Percentiles rank a stretch among this genome's conserved stretches.
These are phyloP conservation scores for Drosophila merina DNA, from an alignment of 2,888 invertebrate species.

Conservation along the genomic window DNA sequence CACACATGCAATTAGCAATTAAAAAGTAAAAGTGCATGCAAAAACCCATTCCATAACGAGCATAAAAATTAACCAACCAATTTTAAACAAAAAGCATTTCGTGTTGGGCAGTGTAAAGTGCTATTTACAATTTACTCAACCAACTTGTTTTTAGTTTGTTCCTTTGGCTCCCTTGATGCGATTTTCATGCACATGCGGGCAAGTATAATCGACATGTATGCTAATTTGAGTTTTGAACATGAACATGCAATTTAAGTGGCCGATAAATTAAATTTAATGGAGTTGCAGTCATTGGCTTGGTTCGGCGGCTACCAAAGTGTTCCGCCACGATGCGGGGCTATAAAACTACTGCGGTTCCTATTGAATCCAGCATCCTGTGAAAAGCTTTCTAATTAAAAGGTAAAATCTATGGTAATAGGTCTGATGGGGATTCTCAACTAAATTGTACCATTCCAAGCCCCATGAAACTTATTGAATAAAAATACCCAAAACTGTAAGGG, in stretches of 20 bases:
- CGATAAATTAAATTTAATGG: slow-evolving; percentile 51
- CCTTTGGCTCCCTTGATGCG: slow-evolving; percentile 19
- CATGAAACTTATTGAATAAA: too few relatives aligned
- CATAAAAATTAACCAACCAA: slow-evolving; percentile 57
- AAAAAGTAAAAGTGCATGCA: slow-evolving; percentile 55
- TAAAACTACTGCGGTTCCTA: background rate
- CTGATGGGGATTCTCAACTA: too few relatives aligned
- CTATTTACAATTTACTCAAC: slow-evolving; percentile 52
- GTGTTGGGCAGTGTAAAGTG: slow-evolving; percentile 32
- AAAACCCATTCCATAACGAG: slow-evolving; percentile 50
- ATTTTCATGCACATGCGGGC: slow-evolving; percentile 38
- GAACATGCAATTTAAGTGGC: slow-evolving; percentile 46
- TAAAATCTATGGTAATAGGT: too few relatives aligned
- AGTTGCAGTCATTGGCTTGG: slow-evolving; percentile 23
- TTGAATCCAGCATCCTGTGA: background rate
- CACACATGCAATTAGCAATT: slow-evolving; percentile 53
- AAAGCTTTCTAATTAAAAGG: background rate
- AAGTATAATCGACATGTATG: slow-evolving; percentile 53
- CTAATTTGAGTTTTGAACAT: slow-evolving; percentile 51
- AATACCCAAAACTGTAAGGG: background rate
- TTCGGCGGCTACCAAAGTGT: slow-evolving; percentile 1
- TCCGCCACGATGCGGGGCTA: background rate
- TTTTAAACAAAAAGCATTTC: slow-evolving; percentile 15
- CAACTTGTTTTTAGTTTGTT: slow-evolving; percentile 53
- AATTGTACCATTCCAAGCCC: too few relatives aligned